Evolutionary conservation across 2,888 invertebrate genomes (phyloP), one percentile per base, ranked within the genome.

Genomic region (Galerucella calmariensis): DNA sequence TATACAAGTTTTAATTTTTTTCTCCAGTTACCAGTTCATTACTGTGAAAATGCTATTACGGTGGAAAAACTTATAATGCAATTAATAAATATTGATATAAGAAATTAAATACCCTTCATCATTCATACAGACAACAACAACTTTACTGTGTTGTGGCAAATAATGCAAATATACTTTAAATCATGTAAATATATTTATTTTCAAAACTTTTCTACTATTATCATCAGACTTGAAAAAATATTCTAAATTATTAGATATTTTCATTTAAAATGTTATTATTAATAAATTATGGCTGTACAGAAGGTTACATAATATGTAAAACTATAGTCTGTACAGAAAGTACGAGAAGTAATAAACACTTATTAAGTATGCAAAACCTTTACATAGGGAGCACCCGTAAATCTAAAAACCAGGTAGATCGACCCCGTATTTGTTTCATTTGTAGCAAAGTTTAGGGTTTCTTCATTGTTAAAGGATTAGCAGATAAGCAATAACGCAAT

Each of bases 101-200:
- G 53, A n/a, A n/a, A 16, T n/a, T n/a, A 53, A n/a, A 24, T 58
- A 58, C 58, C n/a, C 24, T 58, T 20, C 11, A 58, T 14, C 44
- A 44, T 53, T 67, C 44, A 46, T 61, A 62, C 76, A 76, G 73
- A 76, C 76, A 72, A 76, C 76, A 76, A 76, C 65, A 72, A 63
- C 44, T 63, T 63, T 10, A 63, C 63, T 63, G 58, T 66, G 56
- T 24, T 12, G 58, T 41, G 24, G 8, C n/a, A n/a, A 53, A 5
- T 0, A 16, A 53, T n/a, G 53, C 53, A 53, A 53, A 53, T n/a
- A 53, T 53, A 53, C 53, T 8, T 53, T 53, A 0, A 11, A 48
- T 4, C n/a, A 53, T 16, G 53, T 8, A 53, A 53, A 53, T n/a
- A 16, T 2, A 14, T 48, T 4, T 5, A 53, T n/a, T n/a, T 16